A percentile compares a stretch with the other conserved stretches of the same genome.
Evolutionary conservation across 2,888 invertebrate species (phyloP).

Genomic region (Caenorhabditis plicata): DNA sequence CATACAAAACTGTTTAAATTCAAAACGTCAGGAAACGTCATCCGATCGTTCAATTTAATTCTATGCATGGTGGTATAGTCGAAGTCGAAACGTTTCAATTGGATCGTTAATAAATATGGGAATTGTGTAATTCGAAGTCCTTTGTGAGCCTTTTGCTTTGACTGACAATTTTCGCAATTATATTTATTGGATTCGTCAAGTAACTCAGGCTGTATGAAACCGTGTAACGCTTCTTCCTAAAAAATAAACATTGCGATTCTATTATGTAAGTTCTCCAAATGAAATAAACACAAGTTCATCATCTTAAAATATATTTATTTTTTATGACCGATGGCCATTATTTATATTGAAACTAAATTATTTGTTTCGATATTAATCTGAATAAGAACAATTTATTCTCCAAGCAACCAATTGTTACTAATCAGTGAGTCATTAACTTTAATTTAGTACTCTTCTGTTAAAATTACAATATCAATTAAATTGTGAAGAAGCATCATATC

Average conservation of each 20-base stretch:
- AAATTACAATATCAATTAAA: too few relatives aligned
- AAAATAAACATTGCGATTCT: too few relatives aligned
- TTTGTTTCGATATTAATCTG: too few relatives aligned
- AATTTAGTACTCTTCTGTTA: too few relatives aligned
- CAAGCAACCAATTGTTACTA: too few relatives aligned
- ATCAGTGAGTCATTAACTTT: too few relatives aligned
- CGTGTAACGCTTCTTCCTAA: conserved; percentile 79
- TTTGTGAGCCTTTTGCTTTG: conserved; percentile 85
- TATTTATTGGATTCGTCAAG: conserved; percentile 84
- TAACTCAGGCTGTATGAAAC: conserved; percentile 82
- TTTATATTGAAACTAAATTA: too few relatives aligned
- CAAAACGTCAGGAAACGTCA: conserved; percentile 79
- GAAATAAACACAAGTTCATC: too few relatives aligned
- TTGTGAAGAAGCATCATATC: background rate
- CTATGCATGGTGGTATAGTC: conserved; percentile 82
- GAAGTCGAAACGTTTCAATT: conserved; percentile 86
- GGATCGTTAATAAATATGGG: conserved; percentile 82
- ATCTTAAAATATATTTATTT: too few relatives aligned
- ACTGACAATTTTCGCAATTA: conserved; percentile 81
- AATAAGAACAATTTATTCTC: too few relatives aligned
- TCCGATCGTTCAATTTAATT: conserved; percentile 84
- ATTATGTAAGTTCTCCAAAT: too few relatives aligned
- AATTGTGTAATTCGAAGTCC: conserved; percentile 83
- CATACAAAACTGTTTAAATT: conserved; percentile 80
- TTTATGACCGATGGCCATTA: too few relatives aligned